A percentile compares a stretch with the other conserved stretches of the same genome.
phyloP scores from a whole-genome alignment of 2,797 vertebrate species.

The Pterois miles region DNA sequence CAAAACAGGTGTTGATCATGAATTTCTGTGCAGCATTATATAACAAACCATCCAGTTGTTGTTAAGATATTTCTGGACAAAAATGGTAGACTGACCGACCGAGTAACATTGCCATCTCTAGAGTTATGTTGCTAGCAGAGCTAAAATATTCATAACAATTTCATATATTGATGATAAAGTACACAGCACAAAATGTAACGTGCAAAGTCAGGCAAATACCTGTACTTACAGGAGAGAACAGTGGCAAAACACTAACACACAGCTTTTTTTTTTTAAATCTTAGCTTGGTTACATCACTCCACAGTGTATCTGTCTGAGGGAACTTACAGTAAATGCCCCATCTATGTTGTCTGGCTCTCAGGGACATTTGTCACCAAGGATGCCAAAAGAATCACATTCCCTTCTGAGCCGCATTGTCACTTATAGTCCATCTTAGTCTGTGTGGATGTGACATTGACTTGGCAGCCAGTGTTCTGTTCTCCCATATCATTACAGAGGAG shows the following conservation, averaged over 20 bases:
- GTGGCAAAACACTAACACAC: neutral
- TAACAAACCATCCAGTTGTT: neutral
- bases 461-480: neutral
- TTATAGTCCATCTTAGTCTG: constrained; percentile 20
- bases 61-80: neutral
- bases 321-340: constrained; percentile 18
- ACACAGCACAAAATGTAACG: neutral
- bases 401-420: constrained; percentile 1
- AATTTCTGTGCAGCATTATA: neutral
- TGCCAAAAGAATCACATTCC: constrained; percentile 1
- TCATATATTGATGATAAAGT: neutral
- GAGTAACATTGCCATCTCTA: neutral
- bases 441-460: neutral
- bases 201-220: neutral
- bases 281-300: neutral
- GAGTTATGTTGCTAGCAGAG: neutral
- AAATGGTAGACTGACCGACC: neutral
- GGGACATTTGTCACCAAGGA: constrained; percentile 26
- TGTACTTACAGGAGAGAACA: neutral
- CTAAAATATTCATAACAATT: neutral
- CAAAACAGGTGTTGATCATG: neutral
- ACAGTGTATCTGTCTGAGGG: neutral
- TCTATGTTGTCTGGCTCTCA: constrained; percentile 14
- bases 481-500: neutral
- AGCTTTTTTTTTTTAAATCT: neutral